A percentile compares a stretch with the other conserved stretches of the same genome.
These are phyloP conservation scores for Acleris laterana DNA, from an alignment of 2,888 invertebrate species.

Conservation along the genomic window DNA sequence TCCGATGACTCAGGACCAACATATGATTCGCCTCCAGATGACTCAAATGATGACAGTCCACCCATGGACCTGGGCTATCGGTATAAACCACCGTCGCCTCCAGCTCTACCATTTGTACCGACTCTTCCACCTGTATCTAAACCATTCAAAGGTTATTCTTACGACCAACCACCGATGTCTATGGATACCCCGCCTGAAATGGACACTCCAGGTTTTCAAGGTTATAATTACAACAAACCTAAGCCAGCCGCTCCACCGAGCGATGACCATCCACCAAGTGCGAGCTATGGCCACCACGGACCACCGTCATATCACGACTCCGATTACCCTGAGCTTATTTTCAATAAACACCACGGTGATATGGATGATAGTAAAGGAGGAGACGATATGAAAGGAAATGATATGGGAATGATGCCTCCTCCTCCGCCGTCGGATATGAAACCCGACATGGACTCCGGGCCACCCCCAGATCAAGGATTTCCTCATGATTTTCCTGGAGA, in stretches of 20 bases:
- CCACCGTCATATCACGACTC: slow-evolving; percentile 51
- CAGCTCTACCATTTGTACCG: slow-evolving; percentile 54
- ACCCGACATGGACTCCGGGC: slow-evolving; percentile 54
- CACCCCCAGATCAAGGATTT: slow-evolving; percentile 66
- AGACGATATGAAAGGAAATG: slow-evolving; percentile 53
- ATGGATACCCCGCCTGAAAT: slow-evolving; percentile 51
- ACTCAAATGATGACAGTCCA: slow-evolving; percentile 49
- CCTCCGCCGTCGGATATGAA: slow-evolving; percentile 56
- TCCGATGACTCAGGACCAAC: slow-evolving; percentile 46
- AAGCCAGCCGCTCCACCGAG: slow-evolving; percentile 50
- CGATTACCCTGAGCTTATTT: slow-evolving; percentile 70
- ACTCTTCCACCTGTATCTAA: slow-evolving; percentile 61
- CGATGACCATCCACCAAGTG: slow-evolving; percentile 43
- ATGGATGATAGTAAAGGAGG: slow-evolving; percentile 51
- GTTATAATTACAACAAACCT: slow-evolving; percentile 65
- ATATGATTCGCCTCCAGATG: slow-evolving; percentile 47
- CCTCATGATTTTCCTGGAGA: slow-evolving; percentile 77
- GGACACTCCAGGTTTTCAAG: slow-evolving; percentile 51
- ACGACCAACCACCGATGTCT: slow-evolving; percentile 65
- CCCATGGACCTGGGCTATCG: slow-evolving; percentile 62
- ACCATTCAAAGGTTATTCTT: slow-evolving; percentile 67
- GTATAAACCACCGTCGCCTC: slow-evolving; percentile 62
- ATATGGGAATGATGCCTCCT: slow-evolving; percentile 68
- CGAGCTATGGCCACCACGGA: slow-evolving; percentile 59
- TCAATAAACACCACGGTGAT: slow-evolving; percentile 59